Evolutionary conservation across 2,113 vertebrate species (phyloP).

Genomic region (Cathartes aura): DNA sequence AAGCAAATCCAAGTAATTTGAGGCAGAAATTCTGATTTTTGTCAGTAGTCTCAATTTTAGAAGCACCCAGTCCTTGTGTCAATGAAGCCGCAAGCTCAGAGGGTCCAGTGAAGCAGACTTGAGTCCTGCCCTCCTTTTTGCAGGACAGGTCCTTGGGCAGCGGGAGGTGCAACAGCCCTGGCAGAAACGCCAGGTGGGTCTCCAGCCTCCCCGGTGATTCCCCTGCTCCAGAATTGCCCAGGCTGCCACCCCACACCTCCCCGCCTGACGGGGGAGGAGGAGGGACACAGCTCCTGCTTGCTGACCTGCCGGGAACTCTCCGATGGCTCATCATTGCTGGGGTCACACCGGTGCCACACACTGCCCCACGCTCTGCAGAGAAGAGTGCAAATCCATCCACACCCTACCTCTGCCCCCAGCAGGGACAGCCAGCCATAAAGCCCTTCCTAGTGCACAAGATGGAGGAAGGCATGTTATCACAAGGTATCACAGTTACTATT

Average conservation of each 20-base stretch:
- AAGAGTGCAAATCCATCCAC: neutral
- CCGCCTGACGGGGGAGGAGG: fast-evolving
- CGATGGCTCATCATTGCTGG: fast-evolving
- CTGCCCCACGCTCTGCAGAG: fast-evolving
- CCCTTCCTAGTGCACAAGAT: neutral
- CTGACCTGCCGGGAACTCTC: neutral
- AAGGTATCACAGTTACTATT: neutral
- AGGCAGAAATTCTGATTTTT: neutral
- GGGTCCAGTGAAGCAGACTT: neutral
- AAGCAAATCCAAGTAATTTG: neutral
- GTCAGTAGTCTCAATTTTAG: neutral
- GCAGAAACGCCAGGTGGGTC: neutral
- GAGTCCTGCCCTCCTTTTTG: neutral
- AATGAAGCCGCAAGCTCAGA: neutral
- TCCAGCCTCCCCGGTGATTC: neutral
- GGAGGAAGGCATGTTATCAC: neutral
- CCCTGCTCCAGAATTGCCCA: neutral
- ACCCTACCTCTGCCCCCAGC: neutral
- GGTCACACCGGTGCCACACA: fast-evolving
- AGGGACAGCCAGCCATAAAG: neutral
- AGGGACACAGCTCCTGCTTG: neutral
- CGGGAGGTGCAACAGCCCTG: neutral
- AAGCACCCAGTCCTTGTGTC: neutral
- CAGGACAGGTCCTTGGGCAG: neutral
- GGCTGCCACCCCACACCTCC: neutral